Evolutionary conservation across 1,140 invertebrate species (phyloP).

Genomic region (Cotesia vestalis): DNA sequence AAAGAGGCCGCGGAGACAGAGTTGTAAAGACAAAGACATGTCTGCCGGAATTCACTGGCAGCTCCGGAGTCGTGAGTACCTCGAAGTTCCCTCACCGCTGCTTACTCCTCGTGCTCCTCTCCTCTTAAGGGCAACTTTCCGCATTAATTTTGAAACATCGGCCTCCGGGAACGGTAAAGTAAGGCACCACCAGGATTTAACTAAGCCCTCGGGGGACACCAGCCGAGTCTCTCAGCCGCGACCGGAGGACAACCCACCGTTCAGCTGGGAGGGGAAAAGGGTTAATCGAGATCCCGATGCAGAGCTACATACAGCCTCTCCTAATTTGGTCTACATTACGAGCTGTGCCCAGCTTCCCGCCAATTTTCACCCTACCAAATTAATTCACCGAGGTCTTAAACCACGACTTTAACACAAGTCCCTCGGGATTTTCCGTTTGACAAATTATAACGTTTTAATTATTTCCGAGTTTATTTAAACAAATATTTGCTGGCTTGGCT

Average conservation of each 20-base stretch:
- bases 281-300: slow-evolving; percentile 42
- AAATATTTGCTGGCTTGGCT: not conserved
- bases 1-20: no score
- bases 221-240: slow-evolving; percentile 37
- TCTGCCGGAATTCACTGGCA: no score
- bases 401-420: slow-evolving; percentile 11
- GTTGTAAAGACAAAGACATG: no score
- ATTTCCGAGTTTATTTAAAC: not conserved
- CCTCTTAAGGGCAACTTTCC: slow-evolving; percentile 43
- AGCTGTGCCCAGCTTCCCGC: slow-evolving; percentile 2
- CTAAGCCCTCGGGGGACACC: slow-evolving; percentile 44
- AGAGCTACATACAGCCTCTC: slow-evolving; percentile 30
- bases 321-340: slow-evolving; percentile 22
- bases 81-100: no score
- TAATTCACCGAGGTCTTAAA: slow-evolving; percentile 18
- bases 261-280: slow-evolving; percentile 42
- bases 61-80: no score
- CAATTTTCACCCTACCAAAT: slow-evolving; percentile 11
- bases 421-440: not conserved
- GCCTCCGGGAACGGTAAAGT: slow-evolving; percentile 42
- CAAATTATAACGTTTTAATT: slow-evolving; percentile 11
- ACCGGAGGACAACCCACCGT: slow-evolving; percentile 22
- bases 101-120: no score
- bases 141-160: slow-evolving; percentile 51
- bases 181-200: slow-evolving; percentile 47